phyloP scores from a whole-genome alignment of 1,140 invertebrate species.

The Drosophila biarmipes region DNA sequence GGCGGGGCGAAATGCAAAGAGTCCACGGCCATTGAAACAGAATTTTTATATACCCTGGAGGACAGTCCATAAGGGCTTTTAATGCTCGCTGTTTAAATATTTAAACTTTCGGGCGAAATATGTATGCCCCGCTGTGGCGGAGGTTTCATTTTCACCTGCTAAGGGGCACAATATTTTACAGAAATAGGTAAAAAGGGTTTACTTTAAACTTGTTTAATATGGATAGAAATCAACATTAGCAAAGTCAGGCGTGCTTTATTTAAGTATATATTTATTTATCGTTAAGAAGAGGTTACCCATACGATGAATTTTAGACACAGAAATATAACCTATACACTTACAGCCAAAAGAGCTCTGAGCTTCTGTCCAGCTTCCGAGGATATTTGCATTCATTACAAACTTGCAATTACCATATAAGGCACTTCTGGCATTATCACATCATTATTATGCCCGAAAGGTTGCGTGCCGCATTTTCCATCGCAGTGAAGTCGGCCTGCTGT shows the following conservation, averaged over 20 bases:
- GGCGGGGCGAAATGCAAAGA: slow-evolving; percentile 1
- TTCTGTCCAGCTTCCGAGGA: slow-evolving; percentile 10
- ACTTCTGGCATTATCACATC: slow-evolving; percentile 53
- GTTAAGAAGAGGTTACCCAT: too few species aligned
- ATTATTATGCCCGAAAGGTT: slow-evolving; percentile 52
- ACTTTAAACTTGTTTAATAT: too few species aligned
- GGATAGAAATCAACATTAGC: too few species aligned
- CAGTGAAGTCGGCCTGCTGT: slow-evolving; percentile 35
- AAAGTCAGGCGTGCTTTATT: too few species aligned
- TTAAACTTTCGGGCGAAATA: slow-evolving; percentile 5
- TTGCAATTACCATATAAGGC: slow-evolving; percentile 56
- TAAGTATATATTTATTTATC: background rate
- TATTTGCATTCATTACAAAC: slow-evolving; percentile 54
- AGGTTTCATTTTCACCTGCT: background rate
- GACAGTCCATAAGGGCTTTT: slow-evolving; percentile 30
- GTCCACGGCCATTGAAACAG: slow-evolving; percentile 24
- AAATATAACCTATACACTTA: background rate
- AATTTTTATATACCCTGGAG: slow-evolving; percentile 39
- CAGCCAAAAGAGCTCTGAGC: slow-evolving; percentile 7
- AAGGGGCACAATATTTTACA: background rate
- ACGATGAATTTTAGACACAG: too few species aligned
- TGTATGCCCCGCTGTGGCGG: background rate
- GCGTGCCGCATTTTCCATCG: slow-evolving; percentile 18
- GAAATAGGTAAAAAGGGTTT: too few species aligned
- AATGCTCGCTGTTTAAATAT: slow-evolving; percentile 30